These are phyloP conservation scores for Amblyteles armatorius DNA, from an alignment of 2,888 invertebrate genomes.

Conservation along the genomic window DNA sequence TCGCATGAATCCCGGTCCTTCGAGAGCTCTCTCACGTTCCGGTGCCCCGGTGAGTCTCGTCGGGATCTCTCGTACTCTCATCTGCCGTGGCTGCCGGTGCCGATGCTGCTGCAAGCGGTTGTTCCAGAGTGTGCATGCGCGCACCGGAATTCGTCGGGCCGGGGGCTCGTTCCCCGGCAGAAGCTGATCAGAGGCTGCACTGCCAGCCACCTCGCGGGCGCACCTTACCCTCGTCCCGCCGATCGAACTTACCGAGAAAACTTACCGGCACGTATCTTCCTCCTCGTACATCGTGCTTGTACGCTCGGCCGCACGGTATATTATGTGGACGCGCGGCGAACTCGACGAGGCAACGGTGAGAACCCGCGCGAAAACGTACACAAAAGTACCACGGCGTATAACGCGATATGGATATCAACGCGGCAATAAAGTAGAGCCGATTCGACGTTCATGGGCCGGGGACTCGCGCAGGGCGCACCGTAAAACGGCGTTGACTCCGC, in stretches of 20 bases:
- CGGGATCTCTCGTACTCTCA: conserved; percentile 44
- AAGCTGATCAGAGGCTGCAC: conserved; percentile 59
- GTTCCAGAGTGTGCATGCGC: conserved; percentile 42
- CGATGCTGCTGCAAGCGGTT: conserved; percentile 22
- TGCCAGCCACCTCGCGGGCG: conserved; percentile 57
- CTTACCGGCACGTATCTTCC: conserved; percentile 50
- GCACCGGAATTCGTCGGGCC: conserved; percentile 61
- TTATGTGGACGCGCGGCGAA: conserved; percentile 20
- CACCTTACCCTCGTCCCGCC: conserved; percentile 50
- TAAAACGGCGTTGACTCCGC: neutral
- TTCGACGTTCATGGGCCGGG: neutral
- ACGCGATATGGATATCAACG: conserved; percentile 9
- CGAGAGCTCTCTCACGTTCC: conserved; percentile 66
- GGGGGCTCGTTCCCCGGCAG: conserved; percentile 39
- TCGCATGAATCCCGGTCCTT: conserved; percentile 63
- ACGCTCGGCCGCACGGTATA: conserved; percentile 18
- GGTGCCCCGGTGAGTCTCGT: conserved; percentile 63
- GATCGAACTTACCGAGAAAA: conserved; percentile 61
- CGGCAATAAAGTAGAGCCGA: conserved; percentile 9
- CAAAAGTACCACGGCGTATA: conserved; percentile 1
- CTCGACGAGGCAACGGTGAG: conserved; percentile 61
- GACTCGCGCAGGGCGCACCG: neutral
- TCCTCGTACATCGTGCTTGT: conserved; percentile 41
- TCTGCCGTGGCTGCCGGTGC: conserved; percentile 18
- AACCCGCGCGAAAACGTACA: conserved; percentile 54